phyloP scores from a whole-genome alignment of 2,797 vertebrate genomes.

The Rhinogobio ventralis region DNA sequence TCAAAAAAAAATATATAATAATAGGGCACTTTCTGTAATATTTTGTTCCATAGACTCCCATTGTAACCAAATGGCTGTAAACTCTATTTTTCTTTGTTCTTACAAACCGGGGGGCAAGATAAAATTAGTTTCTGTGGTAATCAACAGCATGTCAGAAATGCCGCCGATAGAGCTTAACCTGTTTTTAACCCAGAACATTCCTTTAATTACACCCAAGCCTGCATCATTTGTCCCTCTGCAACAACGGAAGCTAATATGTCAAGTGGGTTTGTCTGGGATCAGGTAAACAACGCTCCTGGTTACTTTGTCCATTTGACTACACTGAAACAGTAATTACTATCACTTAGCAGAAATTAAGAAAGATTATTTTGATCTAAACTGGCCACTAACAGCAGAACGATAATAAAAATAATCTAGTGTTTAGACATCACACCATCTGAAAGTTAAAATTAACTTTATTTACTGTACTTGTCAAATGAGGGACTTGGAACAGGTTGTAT shows the following conservation, averaged over 20 bases:
- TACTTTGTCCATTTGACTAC: not conserved
- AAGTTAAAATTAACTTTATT: not conserved
- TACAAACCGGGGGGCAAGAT: not conserved
- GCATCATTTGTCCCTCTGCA: not conserved
- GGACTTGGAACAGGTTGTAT: not conserved
- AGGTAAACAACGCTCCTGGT: not conserved
- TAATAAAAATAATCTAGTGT: not conserved
- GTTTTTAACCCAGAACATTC: not conserved
- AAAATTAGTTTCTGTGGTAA: not conserved
- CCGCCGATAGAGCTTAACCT: not conserved
- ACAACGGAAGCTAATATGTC: not conserved
- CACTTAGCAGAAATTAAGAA: not conserved
- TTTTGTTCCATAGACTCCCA: not conserved
- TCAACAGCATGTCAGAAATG: slow-evolving; percentile 3
- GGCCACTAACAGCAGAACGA: not conserved
- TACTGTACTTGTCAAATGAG: slow-evolving; percentile 3
- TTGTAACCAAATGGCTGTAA: not conserved
- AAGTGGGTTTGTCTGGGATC: not conserved
- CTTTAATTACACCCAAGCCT: slow-evolving; percentile 2
- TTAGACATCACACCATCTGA: not conserved
- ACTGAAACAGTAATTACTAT: slow-evolving; percentile 12
- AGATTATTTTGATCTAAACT: slow-evolving; percentile 11
- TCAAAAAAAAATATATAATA: too few species aligned
- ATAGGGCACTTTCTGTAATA: not conserved
- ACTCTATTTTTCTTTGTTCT: not conserved